Percentiles rank a stretch among this genome's conserved stretches.
Conservation (phyloP, 2,797 vertebrate species). For the Harpagifer antarcticus region DNA sequence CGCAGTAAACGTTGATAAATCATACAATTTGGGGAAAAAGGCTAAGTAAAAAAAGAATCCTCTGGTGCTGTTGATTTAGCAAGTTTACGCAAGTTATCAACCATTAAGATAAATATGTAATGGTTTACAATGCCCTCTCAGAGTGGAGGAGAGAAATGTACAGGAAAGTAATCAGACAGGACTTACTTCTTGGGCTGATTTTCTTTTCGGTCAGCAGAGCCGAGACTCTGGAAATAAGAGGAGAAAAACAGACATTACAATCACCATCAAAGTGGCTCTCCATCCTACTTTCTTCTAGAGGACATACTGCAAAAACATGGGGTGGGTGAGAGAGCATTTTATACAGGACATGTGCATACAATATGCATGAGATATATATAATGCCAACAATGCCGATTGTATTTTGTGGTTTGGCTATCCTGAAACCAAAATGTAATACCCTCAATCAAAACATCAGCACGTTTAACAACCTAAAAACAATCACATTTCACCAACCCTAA, state of each 20-base stretch:
- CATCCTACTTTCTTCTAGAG: not conserved
- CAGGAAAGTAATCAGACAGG: not conserved
- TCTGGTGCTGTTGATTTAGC: no score
- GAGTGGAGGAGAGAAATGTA: not conserved
- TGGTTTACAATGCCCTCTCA: not conserved
- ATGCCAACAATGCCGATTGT: not conserved
- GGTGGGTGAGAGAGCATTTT: not conserved
- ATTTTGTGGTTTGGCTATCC: not conserved
- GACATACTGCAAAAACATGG: not conserved
- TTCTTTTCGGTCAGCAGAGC: slow-evolving; percentile 92
- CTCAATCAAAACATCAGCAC: slow-evolving; percentile 24
- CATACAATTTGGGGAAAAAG: not conserved
- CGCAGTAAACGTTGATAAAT: not conserved
- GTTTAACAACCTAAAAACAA: slow-evolving; percentile 26
- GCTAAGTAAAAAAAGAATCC: not conserved
- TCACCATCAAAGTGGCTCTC: not conserved
- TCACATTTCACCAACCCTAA: slow-evolving; percentile 7
- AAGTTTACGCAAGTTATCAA: not conserved
- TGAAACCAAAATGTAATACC: not conserved
- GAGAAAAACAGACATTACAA: slow-evolving; percentile 42
- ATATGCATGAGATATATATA: not conserved
- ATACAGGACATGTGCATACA: not conserved
- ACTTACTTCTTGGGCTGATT: slow-evolving; percentile 90
- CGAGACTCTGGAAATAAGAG: slow-evolving; percentile 89
- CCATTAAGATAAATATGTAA: not conserved